Conservation (phyloP, 2,888 invertebrate genomes). For the Phymatocera aterrima region DNA sequence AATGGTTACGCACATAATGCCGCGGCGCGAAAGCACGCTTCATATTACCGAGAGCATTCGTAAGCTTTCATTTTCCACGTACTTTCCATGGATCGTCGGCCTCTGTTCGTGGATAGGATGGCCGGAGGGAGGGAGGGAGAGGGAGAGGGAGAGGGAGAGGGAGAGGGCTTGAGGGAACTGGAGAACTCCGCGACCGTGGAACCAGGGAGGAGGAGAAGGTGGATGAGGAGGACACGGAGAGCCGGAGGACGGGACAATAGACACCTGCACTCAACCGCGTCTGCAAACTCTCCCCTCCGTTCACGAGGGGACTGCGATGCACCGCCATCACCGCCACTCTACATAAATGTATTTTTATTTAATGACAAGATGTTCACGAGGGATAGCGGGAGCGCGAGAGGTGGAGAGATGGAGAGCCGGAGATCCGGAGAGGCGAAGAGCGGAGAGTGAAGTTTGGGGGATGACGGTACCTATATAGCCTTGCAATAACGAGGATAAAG, state of each 20-base stretch:
- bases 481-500: slow-evolving; percentile 28
- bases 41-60: slow-evolving; percentile 32
- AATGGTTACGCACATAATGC: slow-evolving; percentile 31
- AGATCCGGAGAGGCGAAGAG: too few relatives aligned
- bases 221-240: background rate
- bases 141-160: background rate
- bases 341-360: slow-evolving; percentile 53
- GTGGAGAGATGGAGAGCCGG: too few relatives aligned
- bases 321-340: slow-evolving; percentile 33
- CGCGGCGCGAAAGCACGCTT: slow-evolving; percentile 21
- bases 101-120: slow-evolving; percentile 1
- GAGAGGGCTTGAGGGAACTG: background rate
- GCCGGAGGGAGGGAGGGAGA: background rate
- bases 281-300: too few relatives aligned
- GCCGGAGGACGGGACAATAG: slow-evolving; percentile 43
- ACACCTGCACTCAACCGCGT: slow-evolving; percentile 39
- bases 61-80: slow-evolving; percentile 38
- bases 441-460: background rate
- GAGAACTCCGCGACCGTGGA: slow-evolving; percentile 29
- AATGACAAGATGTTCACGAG: slow-evolving; percentile 50
- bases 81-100: slow-evolving; percentile 40
- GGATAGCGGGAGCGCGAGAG: too few relatives aligned
- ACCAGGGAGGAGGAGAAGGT: slow-evolving; percentile 10
- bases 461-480: background rate
- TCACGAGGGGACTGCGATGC: background rate